Conservation (phyloP, 2,113 vertebrate species). For the Pygoscelis adeliae region DNA sequence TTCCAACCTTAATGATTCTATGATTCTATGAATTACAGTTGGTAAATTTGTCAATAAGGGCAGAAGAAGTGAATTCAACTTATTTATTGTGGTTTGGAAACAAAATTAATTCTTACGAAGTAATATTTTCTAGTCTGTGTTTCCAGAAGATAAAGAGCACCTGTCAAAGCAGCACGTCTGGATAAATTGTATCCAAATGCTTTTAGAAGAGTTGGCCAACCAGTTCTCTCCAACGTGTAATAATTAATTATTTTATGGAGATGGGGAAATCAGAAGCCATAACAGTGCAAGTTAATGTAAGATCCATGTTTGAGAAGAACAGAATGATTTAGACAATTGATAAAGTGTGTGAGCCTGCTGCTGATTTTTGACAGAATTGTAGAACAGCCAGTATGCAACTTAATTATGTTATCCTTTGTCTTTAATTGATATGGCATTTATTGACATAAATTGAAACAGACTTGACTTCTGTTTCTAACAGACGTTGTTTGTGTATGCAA, state of each 20-base stretch:
- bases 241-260: neutral
- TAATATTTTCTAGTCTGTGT: neutral
- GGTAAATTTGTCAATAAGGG: neutral
- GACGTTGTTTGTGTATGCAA: rapidly evolving
- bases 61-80: neutral
- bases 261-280: neutral
- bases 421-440: neutral
- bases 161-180: neutral
- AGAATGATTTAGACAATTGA: neutral
- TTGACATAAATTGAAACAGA: neutral
- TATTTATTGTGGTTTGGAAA: neutral
- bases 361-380: neutral
- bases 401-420: neutral
- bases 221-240: neutral
- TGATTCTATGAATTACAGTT: neutral
- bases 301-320: neutral
- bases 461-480: neutral
- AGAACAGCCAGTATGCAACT: neutral
- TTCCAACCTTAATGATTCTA: too few species aligned
- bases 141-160: neutral
- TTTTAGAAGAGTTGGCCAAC: neutral
- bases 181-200: neutral
- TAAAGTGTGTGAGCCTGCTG: neutral
- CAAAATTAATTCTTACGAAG: neutral
- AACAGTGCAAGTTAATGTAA: neutral